Evolutionary conservation across 2,113 vertebrate species (phyloP).

Genomic region (Orycteropus afer): DNA sequence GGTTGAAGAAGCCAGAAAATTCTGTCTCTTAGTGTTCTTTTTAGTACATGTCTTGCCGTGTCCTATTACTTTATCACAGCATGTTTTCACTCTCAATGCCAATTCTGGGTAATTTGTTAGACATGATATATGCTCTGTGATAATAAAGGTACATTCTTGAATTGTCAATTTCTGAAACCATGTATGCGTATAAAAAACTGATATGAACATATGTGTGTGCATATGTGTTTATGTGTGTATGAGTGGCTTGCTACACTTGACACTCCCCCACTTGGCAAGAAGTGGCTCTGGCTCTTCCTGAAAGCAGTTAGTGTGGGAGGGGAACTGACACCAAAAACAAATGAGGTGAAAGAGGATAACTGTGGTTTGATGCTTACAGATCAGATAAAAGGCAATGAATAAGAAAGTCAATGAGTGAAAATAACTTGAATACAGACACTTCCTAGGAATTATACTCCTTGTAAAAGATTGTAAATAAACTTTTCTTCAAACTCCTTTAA

Average conservation of each 20-base stretch:
- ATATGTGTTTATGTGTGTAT: neutral
- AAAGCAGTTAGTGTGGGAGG: neutral
- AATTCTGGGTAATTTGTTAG: neutral
- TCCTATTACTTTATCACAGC: neutral
- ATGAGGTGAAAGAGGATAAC: conserved; percentile 7
- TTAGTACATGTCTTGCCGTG: neutral
- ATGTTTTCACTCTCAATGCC: neutral
- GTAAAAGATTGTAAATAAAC: neutral
- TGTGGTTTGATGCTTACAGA: neutral
- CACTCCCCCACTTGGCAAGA: neutral
- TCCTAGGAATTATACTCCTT: neutral
- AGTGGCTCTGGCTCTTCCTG: neutral
- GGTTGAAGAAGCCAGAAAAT: neutral
- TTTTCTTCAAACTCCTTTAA: neutral
- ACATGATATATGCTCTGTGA: neutral
- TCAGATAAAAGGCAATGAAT: neutral
- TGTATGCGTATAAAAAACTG: neutral
- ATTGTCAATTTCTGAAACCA: neutral
- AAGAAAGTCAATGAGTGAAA: conserved; percentile 46
- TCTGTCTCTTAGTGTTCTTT: neutral
- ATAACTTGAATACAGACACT: neutral
- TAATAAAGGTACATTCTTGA: neutral
- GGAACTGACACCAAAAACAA: neutral
- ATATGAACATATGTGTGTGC: neutral
- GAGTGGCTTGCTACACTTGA: neutral